Base-by-base conservation (phyloP, 2,797 vertebrate genomes). In the Triplophysa bombifrons region DNA sequence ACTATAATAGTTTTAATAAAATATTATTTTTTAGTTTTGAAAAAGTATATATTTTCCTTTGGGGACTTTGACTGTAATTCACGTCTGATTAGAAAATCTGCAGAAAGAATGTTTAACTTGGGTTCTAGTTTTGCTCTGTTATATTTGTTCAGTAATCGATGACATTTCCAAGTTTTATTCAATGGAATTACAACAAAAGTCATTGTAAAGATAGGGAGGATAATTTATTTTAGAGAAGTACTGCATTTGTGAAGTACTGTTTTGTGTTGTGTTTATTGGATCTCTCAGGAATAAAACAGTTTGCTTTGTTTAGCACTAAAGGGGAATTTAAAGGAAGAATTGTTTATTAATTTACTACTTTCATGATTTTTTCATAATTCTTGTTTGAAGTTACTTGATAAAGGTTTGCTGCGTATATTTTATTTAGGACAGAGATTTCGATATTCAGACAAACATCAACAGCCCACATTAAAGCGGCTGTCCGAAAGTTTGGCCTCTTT, bases 91-190 rank as follows among this genome's bases (percentile, higher is more conserved):
- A 64, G 38, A 41, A 61, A 48, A 74, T 14, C 30, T 30, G 38
- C 63, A 6, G 46, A 74, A 41, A 65, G 34, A 41, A 38, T 67
- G 30, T 55, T 76, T 66, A 66, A 76, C 30, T 66, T 14, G 1
- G 38, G 4, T 27, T 30, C 8, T 30, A 48, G 63, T 55, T 55
- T 74, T 56, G 20, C 30, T 30, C 4, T 30, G 4, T 30, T 56
- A 66, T 44, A 17, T 76, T 76, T 67, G 34, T 56, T 46, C 44
- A 44, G 22, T 12, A 65, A 30, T 61, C 56, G n/a, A 30, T 61
- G 11, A 65, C 14, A 68, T 76, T 20, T 6, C 38, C 6, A n/a
- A 6, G 34, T 19, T 46, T 5, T 67, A 46, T 55, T 11, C 7
- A 10, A 27, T 46, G 12, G n/a, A 76, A 56, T 68, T 2, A 12